Percentiles rank a stretch among this genome's conserved stretches.
Evolutionary conservation across 2,113 vertebrate genomes (phyloP).

Genomic region (Salminus brasiliensis): DNA sequence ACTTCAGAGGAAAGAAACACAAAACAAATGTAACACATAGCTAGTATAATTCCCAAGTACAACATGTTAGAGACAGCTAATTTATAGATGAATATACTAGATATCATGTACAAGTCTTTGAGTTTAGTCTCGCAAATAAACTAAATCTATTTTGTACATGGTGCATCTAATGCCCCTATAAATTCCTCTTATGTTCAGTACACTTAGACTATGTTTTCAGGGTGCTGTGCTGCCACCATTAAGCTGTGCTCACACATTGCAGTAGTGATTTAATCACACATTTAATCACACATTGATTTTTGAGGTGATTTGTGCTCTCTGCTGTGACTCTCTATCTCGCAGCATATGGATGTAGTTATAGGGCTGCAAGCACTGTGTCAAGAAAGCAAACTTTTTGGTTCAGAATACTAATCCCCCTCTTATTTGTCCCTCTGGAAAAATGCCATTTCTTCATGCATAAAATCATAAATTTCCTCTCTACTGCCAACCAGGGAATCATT

Average conservation of each 20-base stretch:
- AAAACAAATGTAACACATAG: too few species aligned
- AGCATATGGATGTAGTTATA: not conserved
- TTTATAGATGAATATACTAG: too few species aligned
- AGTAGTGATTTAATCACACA: slow-evolving; percentile 1
- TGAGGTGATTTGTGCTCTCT: not conserved
- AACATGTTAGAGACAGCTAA: too few species aligned
- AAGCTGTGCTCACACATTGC: not conserved
- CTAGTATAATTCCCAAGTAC: too few species aligned
- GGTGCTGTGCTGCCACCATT: not conserved
- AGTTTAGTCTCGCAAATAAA: too few species aligned
- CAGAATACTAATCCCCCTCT: not conserved
- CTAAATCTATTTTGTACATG: too few species aligned
- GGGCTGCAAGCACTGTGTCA: not conserved
- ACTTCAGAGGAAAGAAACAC: too few species aligned
- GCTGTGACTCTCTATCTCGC: not conserved
- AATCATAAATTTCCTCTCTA: not conserved
- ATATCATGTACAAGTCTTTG: too few species aligned
- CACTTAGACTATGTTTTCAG: not conserved
- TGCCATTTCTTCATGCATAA: not conserved
- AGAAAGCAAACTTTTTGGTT: not conserved
- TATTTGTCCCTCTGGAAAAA: not conserved
- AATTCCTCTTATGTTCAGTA: not conserved
- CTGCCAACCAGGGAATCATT: slow-evolving; percentile 3
- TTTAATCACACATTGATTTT: not conserved
- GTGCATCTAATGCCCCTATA: not conserved